A percentile compares a stretch with the other conserved stretches of the same genome.
Conservation (phyloP, 2,797 vertebrate genomes). For the Enteromius afrohamiltoni region DNA sequence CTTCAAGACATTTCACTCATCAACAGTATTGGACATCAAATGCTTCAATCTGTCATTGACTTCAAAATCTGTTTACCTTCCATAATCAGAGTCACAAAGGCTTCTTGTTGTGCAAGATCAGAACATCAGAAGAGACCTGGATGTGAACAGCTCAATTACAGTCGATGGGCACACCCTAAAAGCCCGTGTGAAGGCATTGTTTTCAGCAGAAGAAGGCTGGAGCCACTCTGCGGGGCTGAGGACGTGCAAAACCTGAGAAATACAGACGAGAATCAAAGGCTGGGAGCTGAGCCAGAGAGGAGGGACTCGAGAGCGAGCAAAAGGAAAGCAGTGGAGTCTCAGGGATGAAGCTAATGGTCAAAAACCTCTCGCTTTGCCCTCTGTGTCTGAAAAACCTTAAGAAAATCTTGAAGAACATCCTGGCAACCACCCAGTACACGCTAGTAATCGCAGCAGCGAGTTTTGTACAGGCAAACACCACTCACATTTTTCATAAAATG, state of each 20-base stretch:
- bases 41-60: conserved; percentile 25
- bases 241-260: conserved; percentile 51
- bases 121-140: conserved; percentile 40
- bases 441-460: not conserved
- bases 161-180: conserved; percentile 50
- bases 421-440: not conserved
- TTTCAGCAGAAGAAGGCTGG: conserved; percentile 37
- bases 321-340: conserved; percentile 46
- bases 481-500: conserved; percentile 9
- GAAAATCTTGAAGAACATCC: not conserved
- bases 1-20: conserved; percentile 57
- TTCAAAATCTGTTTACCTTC: conserved; percentile 47
- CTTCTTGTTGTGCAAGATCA: conserved; percentile 29
- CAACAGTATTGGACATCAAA: conserved; percentile 49
- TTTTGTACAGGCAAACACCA: not conserved
- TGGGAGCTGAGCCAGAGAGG: conserved; percentile 26
- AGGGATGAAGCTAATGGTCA: conserved; percentile 33
- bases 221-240: conserved; percentile 30
- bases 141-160: conserved; percentile 44
- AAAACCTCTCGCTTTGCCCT: not conserved
- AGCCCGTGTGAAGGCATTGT: conserved; percentile 58
- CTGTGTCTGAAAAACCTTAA: not conserved
- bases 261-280: conserved; percentile 46
- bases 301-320: conserved; percentile 4
- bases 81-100: conserved; percentile 47